Base-by-base conservation (phyloP, 2,888 invertebrate species). In the Drosophila neutralis region DNA sequence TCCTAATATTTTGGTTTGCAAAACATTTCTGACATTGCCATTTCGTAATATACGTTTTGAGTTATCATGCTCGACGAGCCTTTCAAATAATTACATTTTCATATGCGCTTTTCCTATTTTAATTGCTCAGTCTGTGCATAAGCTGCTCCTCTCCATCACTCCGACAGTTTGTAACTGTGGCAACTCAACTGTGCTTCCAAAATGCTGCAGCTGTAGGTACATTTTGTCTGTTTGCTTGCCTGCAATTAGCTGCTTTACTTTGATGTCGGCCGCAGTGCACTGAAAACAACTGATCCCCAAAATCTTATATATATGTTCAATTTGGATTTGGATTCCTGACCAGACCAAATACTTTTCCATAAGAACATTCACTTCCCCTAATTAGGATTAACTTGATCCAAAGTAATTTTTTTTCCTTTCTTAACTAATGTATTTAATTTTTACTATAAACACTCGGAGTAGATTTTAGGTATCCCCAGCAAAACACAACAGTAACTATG, bases 21-120 rank as follows among this genome's bases (percentile, higher is more conserved):
- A 69, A 72, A 77, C 64, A 69, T 62, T 80, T 83, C 79, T 88
- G 86, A 71, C 75, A 73, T 64, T 77, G 63, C 74, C 87, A 83
- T 65, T 67, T 61, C 59, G 62, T 70, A 77, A 76, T 73, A 59
- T 63, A 69, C 54, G 58, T 59, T 70, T 69, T 80, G 82, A 86
- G 78, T 73, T 88, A 90, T 85, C 77, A 69, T 67, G 53, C 57
- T 56, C 63, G 54, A 57, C 63, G 57, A 78, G 78, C 49, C 38
- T 61, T 70, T 40, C 49, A 66, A 73, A 77, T 82, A 68, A 78
- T 76, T 78, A 69, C 67, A 69, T 80, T 86, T 66, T 71, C 29
- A 54, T 57, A 68, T 68, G 53, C 67, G 45, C 7, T 35, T 49
- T 69, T 21, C 45, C 45, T 29, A 69, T 59, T 54, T 36, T 27